Percentiles rank a stretch among this genome's conserved stretches.
Conservation (phyloP, 2,113 vertebrate species). For the Anarrhichthys ocellatus region DNA sequence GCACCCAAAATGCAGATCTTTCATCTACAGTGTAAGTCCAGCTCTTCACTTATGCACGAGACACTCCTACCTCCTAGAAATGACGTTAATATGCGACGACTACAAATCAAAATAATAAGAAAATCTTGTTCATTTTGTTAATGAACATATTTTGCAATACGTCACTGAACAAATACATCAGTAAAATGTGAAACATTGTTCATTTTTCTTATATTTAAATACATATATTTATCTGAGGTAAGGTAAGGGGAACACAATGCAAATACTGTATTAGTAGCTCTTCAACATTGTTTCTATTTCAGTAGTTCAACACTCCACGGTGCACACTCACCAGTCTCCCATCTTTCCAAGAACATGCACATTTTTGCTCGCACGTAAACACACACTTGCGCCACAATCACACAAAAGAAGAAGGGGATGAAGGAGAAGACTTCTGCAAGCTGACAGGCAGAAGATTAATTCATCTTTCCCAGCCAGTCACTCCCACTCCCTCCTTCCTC, state of each 20-base stretch:
- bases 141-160: not conserved
- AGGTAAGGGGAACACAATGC: not conserved
- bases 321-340: conserved; percentile 11
- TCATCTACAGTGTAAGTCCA: not conserved
- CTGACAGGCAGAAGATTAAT: conserved; percentile 82
- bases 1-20: not conserved
- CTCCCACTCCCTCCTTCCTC: conserved; percentile 66
- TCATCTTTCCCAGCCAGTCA: conserved; percentile 70
- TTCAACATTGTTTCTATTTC: conserved; percentile 22
- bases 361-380: conserved; percentile 15
- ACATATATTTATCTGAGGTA: not conserved
- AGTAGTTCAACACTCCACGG: conserved; percentile 25
- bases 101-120: not conserved
- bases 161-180: too few relatives aligned
- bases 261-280: not conserved
- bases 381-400: conserved; percentile 30
- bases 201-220: too few relatives aligned
- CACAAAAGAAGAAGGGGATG: conserved; percentile 61
- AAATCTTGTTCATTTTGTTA: not conserved
- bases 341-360: not conserved
- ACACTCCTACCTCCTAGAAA: not conserved
- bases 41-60: not conserved
- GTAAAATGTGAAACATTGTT: not conserved
- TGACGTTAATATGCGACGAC: not conserved
- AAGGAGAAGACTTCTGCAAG: conserved; percentile 63